phyloP scores from a whole-genome alignment of 2,797 vertebrate genomes.

The Malacoctenus gilli region DNA sequence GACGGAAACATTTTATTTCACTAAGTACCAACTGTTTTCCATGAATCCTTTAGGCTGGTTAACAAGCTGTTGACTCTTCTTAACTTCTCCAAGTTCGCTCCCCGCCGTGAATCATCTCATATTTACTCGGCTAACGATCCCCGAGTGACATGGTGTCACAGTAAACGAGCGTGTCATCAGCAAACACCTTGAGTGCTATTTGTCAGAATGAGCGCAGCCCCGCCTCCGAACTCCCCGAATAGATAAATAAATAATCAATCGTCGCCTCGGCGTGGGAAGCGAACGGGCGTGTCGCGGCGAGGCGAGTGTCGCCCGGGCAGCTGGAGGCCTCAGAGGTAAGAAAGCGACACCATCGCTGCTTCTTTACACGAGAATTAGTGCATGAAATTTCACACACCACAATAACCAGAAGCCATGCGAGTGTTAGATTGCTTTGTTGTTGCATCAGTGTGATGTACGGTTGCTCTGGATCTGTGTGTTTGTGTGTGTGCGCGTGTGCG shows the following conservation, averaged over 20 bases:
- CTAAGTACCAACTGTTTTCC: too few relatives aligned
- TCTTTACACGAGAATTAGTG: conserved; percentile 76
- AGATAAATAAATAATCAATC: conserved; percentile 50
- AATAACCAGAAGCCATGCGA: conserved; percentile 63
- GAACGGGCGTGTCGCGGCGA: conserved; percentile 25
- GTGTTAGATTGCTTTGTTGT: conserved; percentile 82
- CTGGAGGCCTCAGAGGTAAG: conserved; percentile 48
- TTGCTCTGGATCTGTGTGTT: conserved; percentile 50
- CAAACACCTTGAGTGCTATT: conserved; percentile 31
- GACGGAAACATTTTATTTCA: too few relatives aligned
- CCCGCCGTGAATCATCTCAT: not conserved
- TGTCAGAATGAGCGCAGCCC: conserved; percentile 30
- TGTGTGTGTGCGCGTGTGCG: conserved; percentile 9
- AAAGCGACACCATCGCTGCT: conserved; percentile 56
- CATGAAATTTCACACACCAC: conserved; percentile 62
- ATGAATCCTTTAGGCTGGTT: too few relatives aligned
- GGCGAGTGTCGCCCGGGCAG: conserved; percentile 40
- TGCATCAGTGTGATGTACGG: conserved; percentile 82
- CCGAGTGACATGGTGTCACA: not conserved
- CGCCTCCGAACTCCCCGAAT: not conserved
- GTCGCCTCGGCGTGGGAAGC: conserved; percentile 19
- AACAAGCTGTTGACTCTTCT: too few relatives aligned
- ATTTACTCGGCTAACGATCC: not conserved
- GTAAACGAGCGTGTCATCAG: conserved; percentile 9
- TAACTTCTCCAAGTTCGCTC: not conserved